These are phyloP conservation scores for Azemiops feae DNA, from an alignment of 2,113 vertebrate species.

Conservation along the genomic window DNA sequence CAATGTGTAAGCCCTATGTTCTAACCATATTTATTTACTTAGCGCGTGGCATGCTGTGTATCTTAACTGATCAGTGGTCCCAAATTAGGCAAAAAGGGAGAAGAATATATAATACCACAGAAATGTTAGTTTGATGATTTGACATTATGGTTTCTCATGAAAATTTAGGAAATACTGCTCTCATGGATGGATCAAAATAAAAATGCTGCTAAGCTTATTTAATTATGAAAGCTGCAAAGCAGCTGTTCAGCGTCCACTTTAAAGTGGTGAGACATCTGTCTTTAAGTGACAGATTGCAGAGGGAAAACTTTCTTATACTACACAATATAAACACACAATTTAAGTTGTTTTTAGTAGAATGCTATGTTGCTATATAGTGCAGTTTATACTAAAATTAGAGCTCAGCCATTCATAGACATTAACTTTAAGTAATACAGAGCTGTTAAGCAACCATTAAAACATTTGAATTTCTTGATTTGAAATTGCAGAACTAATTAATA, in stretches of 20 bases:
- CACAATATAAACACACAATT: not conserved
- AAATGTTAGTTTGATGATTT: not conserved
- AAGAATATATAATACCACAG: not conserved
- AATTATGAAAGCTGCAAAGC: not conserved
- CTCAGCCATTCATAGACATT: not conserved
- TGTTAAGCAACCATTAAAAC: not conserved
- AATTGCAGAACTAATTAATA: not conserved
- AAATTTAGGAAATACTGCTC: not conserved
- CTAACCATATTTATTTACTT: not conserved
- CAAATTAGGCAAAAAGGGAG: not conserved
- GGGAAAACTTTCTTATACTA: not conserved
- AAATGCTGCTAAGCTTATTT: not conserved
- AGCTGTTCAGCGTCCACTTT: not conserved
- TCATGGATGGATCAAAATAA: not conserved
- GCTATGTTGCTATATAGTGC: not conserved
- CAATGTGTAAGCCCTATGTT: not conserved
- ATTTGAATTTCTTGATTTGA: not conserved
- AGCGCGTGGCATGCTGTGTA: not conserved
- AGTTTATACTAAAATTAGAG: not conserved
- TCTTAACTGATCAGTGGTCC: not conserved
- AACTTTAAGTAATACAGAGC: not conserved
- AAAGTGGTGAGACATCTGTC: not conserved
- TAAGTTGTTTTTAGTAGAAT: not conserved
- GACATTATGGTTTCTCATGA: not conserved
- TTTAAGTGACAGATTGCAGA: not conserved